Conservation (phyloP, 1,140 invertebrate genomes). For the Drosophila malerkotliana region DNA sequence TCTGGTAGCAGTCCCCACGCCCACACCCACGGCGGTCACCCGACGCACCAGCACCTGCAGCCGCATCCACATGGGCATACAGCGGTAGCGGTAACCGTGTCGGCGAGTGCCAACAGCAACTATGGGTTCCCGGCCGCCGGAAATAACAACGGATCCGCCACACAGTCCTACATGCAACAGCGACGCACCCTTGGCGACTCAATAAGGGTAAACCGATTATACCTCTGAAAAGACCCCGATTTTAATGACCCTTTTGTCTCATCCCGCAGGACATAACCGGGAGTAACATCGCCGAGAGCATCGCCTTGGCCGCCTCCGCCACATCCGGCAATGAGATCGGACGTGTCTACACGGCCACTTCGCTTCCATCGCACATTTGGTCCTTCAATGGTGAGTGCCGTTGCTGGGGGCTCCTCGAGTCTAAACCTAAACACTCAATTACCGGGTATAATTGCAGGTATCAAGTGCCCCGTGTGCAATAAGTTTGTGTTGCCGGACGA, state of each 20-base stretch:
- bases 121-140: slow-evolving; percentile 33
- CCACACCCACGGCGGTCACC: slow-evolving; percentile 50
- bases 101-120: slow-evolving; percentile 84
- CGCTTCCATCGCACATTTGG: slow-evolving; percentile 95
- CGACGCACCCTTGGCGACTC: slow-evolving; percentile 68
- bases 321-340: slow-evolving; percentile 86
- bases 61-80: slow-evolving; percentile 43
- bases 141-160: slow-evolving; percentile 67
- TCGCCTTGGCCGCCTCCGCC: slow-evolving; percentile 84
- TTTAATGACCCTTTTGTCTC: neutral
- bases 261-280: slow-evolving; percentile 71
- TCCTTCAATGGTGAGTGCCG: slow-evolving; percentile 91
- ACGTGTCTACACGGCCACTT: slow-evolving; percentile 93
- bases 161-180: slow-evolving; percentile 68
- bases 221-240: neutral
- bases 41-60: slow-evolving; percentile 49
- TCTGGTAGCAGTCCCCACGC: slow-evolving; percentile 59
- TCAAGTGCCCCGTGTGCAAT: slow-evolving; percentile 99
- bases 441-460: slow-evolving; percentile 86
- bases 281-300: slow-evolving; percentile 83
- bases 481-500: slow-evolving; percentile 98
- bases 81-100: slow-evolving; percentile 57
- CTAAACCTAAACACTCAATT: slow-evolving; percentile 48
- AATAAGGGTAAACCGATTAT: slow-evolving; percentile 50
- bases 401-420: too few relatives aligned